phyloP scores from a whole-genome alignment of 2,113 vertebrate genomes.

The Thunnus thynnus region DNA sequence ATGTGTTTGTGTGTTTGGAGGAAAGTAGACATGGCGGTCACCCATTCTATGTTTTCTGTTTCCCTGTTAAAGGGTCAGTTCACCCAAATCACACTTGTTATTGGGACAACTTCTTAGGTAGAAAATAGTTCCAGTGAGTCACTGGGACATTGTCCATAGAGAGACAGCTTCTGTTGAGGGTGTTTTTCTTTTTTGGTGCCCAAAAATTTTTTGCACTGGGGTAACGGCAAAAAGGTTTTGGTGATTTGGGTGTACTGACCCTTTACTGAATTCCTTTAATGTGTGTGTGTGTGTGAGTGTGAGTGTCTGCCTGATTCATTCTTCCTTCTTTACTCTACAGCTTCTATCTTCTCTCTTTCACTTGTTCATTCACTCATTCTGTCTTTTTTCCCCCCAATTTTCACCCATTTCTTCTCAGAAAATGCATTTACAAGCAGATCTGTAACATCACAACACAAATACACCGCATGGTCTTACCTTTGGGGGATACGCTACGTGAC shows the following conservation, averaged over 20 bases:
- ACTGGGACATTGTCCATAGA: no score
- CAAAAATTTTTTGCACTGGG: background rate
- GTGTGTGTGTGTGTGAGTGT: background rate
- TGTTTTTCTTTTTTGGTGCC: background rate
- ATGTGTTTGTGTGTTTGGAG: slow-evolving; percentile 2
- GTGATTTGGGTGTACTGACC: background rate
- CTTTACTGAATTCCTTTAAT: background rate
- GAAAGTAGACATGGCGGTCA: slow-evolving; percentile 1
- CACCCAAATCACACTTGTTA: background rate
- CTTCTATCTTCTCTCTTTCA: slow-evolving; percentile 16
- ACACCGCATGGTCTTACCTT: slow-evolving; percentile 86
- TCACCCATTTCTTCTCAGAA: background rate
- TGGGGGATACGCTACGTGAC: slow-evolving; percentile 92
- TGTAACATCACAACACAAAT: slow-evolving; percentile 3
- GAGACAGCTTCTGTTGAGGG: no score
- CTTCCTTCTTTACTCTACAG: background rate
- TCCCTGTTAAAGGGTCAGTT: slow-evolving; percentile 11
- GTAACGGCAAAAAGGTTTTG: background rate
- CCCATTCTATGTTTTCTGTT: background rate
- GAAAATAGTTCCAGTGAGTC: background rate
- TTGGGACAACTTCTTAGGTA: background rate
- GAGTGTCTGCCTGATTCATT: background rate
- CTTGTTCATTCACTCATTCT: slow-evolving; percentile 26
- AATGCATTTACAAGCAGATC: background rate
- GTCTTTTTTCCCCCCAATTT: background rate